Percentiles rank a stretch among this genome's conserved stretches.
These are phyloP conservation scores for Hydropsyche tenuis DNA, from an alignment of 1,140 invertebrate genomes.

Conservation along the genomic window DNA sequence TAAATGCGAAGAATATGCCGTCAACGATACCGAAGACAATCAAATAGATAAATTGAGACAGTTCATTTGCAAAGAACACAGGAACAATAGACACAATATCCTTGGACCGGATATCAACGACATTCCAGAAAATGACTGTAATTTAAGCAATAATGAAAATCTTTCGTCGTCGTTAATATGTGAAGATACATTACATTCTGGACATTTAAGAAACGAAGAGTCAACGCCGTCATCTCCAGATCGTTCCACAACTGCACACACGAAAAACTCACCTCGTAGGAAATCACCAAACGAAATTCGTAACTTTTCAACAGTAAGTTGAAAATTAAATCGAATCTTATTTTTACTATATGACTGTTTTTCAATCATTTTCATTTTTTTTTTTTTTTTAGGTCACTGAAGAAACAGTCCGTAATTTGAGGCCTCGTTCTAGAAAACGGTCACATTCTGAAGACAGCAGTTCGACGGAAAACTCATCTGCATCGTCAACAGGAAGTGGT, in stretches of 20 bases:
- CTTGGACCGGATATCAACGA: constrained; percentile 50
- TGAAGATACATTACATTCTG: constrained; percentile 52
- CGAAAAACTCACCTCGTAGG: constrained; percentile 38
- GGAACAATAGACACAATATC: constrained; percentile 43
- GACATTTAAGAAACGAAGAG: constrained; percentile 36
- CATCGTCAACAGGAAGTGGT: constrained; percentile 49
- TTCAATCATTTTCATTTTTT: not conserved
- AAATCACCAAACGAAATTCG: constrained; percentile 50
- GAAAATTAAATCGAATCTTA: too few species aligned
- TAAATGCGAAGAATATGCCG: constrained; percentile 80
- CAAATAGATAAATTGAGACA: constrained; percentile 69
- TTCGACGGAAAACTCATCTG: constrained; percentile 62
- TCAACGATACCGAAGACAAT: constrained; percentile 73
- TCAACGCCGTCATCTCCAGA: not conserved
- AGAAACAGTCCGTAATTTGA: constrained; percentile 64
- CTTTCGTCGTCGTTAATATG: constrained; percentile 48
- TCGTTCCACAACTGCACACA: constrained; percentile 7
- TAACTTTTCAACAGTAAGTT: constrained; percentile 49
- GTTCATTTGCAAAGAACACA: constrained; percentile 51
- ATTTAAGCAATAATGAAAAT: constrained; percentile 52
- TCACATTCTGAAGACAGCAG: constrained; percentile 66
- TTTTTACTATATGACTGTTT: too few species aligned
- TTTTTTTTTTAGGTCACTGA: constrained; percentile 58
- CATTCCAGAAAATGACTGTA: constrained; percentile 49
- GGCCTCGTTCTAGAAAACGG: constrained; percentile 68